phyloP scores from a whole-genome alignment of 2,888 invertebrate species.

The Cephus spinipes region DNA sequence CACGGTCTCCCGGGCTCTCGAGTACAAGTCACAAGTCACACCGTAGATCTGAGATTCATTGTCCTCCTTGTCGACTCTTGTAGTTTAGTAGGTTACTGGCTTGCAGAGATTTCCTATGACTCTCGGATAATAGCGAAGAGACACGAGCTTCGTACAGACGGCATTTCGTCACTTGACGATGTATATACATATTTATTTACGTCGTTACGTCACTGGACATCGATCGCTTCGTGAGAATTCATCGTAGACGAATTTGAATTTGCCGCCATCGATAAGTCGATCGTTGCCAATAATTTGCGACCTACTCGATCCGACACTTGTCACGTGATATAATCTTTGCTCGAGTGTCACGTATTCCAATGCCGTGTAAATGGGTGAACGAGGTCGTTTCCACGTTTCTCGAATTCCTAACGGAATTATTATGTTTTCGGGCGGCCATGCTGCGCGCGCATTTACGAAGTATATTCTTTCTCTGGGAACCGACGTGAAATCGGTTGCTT shows the following conservation, averaged over 20 bases:
- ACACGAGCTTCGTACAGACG: neutral
- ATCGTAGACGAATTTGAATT: neutral
- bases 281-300: neutral
- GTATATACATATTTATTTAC: too few relatives aligned
- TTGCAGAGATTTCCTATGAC: conserved; percentile 43
- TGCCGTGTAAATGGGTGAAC: neutral
- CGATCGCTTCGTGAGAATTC: neutral
- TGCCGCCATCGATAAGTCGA: neutral
- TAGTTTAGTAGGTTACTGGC: conserved; percentile 60
- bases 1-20: neutral
- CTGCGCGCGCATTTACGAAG: neutral
- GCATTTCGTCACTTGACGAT: neutral
- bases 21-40: conserved; percentile 43
- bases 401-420: neutral
- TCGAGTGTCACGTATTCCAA: neutral
- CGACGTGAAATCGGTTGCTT: neutral
- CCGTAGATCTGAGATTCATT: conserved; percentile 51
- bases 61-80: conserved; percentile 53
- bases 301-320: neutral
- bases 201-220: neutral
- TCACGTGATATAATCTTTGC: neutral
- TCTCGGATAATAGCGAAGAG: conserved; percentile 45
- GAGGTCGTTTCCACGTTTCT: neutral
- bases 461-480: neutral
- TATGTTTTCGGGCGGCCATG: neutral